Evolutionary conservation across 2,888 invertebrate species (phyloP).

Genomic region (Bhutanitis thaidina): DNA sequence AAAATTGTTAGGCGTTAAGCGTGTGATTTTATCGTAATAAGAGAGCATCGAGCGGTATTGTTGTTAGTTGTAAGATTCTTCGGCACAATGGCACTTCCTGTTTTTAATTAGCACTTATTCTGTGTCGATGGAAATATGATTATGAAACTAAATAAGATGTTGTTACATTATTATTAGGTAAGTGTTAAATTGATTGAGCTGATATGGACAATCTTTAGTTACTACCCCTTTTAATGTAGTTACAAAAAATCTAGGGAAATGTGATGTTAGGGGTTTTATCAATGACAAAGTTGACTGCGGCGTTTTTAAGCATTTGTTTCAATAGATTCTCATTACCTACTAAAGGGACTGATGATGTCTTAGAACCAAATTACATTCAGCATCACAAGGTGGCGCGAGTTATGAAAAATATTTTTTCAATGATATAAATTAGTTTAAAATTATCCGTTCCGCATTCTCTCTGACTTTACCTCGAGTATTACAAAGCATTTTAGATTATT

Average conservation of each 20-base stretch:
- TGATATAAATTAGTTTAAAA: conserved; percentile 30
- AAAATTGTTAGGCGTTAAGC: conserved; percentile 80
- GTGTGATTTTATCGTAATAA: conserved; percentile 79
- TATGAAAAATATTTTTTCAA: conserved; percentile 65
- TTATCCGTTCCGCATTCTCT: conserved; percentile 34
- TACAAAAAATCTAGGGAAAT: conserved; percentile 71
- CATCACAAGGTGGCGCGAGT: conserved; percentile 51
- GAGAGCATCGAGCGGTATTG: conserved; percentile 78
- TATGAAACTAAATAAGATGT: conserved; percentile 76
- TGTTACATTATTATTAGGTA: conserved; percentile 80
- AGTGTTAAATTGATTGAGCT: conserved; percentile 79
- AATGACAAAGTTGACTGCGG: conserved; percentile 78
- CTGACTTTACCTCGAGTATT: conserved; percentile 56
- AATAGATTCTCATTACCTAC: conserved; percentile 43
- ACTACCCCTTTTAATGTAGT: conserved; percentile 73
- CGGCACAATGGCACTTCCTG: conserved; percentile 80
- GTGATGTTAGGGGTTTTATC: conserved; percentile 78
- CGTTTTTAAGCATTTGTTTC: conserved; percentile 47
- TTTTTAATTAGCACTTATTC: conserved; percentile 80
- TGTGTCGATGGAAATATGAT: conserved; percentile 78
- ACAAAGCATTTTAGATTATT: conserved; percentile 63
- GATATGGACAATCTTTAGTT: conserved; percentile 78
- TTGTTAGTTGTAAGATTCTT: conserved; percentile 79
- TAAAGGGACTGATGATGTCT: conserved; percentile 43
- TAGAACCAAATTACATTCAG: conserved; percentile 34